These are phyloP conservation scores for Brachyalestes nurse DNA, from an alignment of 2,797 vertebrate genomes.

Conservation along the genomic window DNA sequence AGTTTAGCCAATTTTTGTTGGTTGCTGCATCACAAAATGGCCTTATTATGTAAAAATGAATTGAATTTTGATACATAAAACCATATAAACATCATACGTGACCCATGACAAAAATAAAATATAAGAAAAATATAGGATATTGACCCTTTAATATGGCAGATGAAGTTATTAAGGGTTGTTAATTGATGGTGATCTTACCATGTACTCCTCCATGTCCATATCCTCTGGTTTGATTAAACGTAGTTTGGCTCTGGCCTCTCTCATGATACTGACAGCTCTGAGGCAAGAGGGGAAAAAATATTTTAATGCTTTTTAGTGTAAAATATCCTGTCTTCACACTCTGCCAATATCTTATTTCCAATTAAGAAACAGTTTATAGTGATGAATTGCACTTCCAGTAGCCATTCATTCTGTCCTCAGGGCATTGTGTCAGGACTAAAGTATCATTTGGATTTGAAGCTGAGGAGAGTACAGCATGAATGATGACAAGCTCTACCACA, in stretches of 20 bases:
- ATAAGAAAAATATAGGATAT: not conserved
- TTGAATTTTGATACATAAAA: too few species aligned
- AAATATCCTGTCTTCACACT: conserved; percentile 2
- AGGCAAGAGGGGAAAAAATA: not conserved
- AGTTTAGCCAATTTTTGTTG: too few species aligned
- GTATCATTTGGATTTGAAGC: not conserved
- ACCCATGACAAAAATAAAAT: too few species aligned
- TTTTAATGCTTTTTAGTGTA: not conserved
- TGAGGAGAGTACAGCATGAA: not conserved
- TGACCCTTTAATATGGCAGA: not conserved
- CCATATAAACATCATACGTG: too few species aligned
- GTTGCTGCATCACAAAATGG: too few species aligned
- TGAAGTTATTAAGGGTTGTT: not conserved
- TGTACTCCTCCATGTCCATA: conserved; percentile 95
- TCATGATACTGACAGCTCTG: conserved; percentile 97
- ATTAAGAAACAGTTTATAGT: not conserved
- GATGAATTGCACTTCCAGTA: not conserved
- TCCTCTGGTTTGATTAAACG: conserved; percentile 93
- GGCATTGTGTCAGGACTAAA: not conserved
- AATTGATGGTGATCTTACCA: conserved; percentile 73
- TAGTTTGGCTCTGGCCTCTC: conserved; percentile 90
- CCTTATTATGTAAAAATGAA: too few species aligned
- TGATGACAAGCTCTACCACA: conserved; percentile 2
- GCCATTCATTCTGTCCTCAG: not conserved
- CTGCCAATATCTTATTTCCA: not conserved